These are phyloP conservation scores for Macrosoma leucophasiata DNA, from an alignment of 2,888 invertebrate species.

Conservation along the genomic window DNA sequence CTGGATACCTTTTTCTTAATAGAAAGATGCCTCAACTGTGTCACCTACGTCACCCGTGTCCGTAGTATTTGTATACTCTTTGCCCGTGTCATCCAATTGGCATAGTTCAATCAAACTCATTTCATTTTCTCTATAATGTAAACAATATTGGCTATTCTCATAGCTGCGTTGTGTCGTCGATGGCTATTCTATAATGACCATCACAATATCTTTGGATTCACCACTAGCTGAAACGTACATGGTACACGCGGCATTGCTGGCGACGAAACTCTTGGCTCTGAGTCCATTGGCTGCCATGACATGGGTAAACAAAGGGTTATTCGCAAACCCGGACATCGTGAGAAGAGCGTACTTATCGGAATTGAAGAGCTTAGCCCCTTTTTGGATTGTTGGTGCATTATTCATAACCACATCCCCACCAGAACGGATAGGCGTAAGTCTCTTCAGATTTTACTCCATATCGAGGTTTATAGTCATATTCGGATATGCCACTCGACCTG, in stretches of 20 bases:
- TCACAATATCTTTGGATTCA: slow-evolving; percentile 36
- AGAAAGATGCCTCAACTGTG: no score
- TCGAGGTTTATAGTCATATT: slow-evolving; percentile 34
- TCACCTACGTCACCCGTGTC: no score
- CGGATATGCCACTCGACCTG: slow-evolving; percentile 37
- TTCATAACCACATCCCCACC: slow-evolving; percentile 40
- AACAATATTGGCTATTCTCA: no score
- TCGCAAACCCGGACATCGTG: slow-evolving; percentile 34
- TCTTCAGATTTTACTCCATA: slow-evolving; percentile 37
- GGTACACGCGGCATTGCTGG: slow-evolving; percentile 44
- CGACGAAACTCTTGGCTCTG: slow-evolving; percentile 38
- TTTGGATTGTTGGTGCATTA: slow-evolving; percentile 45
- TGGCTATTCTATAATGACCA: slow-evolving; percentile 28
- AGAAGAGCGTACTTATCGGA: slow-evolving; percentile 47
- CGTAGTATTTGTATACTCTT: no score
- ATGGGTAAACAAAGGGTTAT: slow-evolving; percentile 42
- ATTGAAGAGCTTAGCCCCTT: slow-evolving; percentile 46
- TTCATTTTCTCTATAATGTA: no score
- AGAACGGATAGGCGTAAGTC: slow-evolving; percentile 27
- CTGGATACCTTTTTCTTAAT: no score
- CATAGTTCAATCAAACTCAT: no score
- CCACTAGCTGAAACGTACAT: slow-evolving; percentile 42
- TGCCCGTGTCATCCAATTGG: no score
- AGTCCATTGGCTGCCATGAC: slow-evolving; percentile 44
- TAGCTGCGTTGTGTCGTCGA: no score